Evolutionary conservation across 2,888 invertebrate species (phyloP), one percentile per base, ranked within the genome.

Genomic region (Apoda limacodes): DNA sequence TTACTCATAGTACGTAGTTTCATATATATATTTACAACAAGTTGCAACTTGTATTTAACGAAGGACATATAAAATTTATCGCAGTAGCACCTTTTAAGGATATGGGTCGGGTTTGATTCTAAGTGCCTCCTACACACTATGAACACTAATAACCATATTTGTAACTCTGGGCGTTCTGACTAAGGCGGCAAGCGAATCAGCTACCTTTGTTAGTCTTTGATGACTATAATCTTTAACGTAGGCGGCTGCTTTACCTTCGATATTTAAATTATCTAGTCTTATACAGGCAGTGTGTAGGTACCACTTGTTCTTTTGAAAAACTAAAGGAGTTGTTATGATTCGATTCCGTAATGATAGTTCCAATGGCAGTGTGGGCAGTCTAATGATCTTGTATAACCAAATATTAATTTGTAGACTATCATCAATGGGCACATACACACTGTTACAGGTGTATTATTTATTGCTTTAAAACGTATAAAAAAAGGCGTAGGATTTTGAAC

Each of bases 191-290:
- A 56, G 59, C 74, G 66, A 72, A 76, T 75, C 64, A 60, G 67
- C 59, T 67, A 67, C 68, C 67, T 75, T 75, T 70, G 74, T 71
- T 64, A 64, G 64, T 61, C 49, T 45, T 37, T 66, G 69, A 69
- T 71, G 72, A 70, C 66, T 63, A 56, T 64, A 55, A 53, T 53
- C 43, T 46, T 39, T 42, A 35, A 48, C 43, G 76, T 76, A 65
- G 76, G 78, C 68, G 74, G 62, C 57, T 62, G 54, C 72, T 74
- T 75, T 66, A 74, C 69, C 75, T 75, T 72, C 70, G 64, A 72
- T 72, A 60, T 62, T 56, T 52, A 67, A 62, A 67, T 70, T 55
- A 61, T 58, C 57, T 53, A n/a, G n/a, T n/a, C n/a, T n/a, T n/a
- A n/a, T n/a, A n/a, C 15, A 6, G 38, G 56, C 46, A 35, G 42